Conservation (phyloP, 2,113 vertebrate species). For the Ancistrus triradiatus region DNA sequence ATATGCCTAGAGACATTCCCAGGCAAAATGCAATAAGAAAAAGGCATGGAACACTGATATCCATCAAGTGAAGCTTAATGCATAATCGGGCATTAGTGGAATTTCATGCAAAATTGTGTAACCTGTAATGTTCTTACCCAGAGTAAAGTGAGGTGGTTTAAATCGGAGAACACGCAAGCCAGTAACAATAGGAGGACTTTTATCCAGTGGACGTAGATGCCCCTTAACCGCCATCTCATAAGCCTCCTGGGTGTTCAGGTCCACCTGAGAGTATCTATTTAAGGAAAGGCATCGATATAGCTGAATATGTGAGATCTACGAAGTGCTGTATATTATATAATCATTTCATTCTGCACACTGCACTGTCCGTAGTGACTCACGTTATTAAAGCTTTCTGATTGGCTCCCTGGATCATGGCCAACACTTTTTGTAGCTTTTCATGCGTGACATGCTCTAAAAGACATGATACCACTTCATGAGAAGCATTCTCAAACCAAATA, state of each 20-base stretch:
- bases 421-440: constrained; percentile 83
- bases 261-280: constrained; percentile 79
- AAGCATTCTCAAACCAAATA: too few species aligned
- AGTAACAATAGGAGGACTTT: constrained; percentile 79
- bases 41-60: too few species aligned
- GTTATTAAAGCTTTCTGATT: constrained; percentile 84
- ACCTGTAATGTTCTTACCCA: constrained; percentile 72
- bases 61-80: too few species aligned
- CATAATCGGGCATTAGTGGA: too few species aligned
- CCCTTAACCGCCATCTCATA: constrained; percentile 87
- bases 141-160: constrained; percentile 79
- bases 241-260: constrained; percentile 85
- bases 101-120: too few species aligned
- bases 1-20: too few species aligned
- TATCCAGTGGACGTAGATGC: constrained; percentile 78
- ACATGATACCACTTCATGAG: constrained; percentile 27
- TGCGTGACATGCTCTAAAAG: constrained; percentile 81
- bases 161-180: constrained; percentile 78
- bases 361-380: constrained; percentile 62
- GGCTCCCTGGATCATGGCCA: constrained; percentile 85
- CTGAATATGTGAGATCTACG: neutral
- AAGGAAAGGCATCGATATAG: constrained; percentile 1
- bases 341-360: neutral
- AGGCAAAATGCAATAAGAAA: too few species aligned
- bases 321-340: neutral